These are phyloP conservation scores for Autographa pulchrina DNA, from an alignment of 2,888 invertebrate species.

Conservation along the genomic window DNA sequence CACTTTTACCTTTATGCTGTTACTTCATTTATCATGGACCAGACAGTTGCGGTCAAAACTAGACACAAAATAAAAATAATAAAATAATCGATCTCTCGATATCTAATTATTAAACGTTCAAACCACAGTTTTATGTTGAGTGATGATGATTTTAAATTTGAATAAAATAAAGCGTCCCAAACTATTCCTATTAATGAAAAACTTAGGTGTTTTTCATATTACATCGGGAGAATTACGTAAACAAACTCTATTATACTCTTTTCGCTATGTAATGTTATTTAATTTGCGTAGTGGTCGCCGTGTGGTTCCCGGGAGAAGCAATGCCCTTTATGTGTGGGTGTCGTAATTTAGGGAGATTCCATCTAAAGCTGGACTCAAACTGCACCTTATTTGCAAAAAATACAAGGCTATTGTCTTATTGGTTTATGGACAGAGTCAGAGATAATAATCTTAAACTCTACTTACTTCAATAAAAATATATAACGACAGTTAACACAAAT, in stretches of 20 bases:
- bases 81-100: not conserved
- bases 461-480: not conserved
- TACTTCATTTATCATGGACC: not conserved
- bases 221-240: not conserved
- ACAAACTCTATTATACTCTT: not conserved
- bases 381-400: not conserved
- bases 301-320: not conserved
- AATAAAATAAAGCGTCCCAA: too few relatives aligned
- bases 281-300: not conserved
- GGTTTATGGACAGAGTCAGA: not conserved
- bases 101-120: too few relatives aligned
- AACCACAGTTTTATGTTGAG: too few relatives aligned
- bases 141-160: too few relatives aligned
- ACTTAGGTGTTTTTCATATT: not conserved
- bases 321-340: not conserved
- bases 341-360: not conserved
- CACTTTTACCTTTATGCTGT: constrained; percentile 35
- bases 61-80: too few relatives aligned
- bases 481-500: not conserved
- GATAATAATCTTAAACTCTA: too few relatives aligned
- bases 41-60: not conserved
- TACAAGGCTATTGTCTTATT: not conserved
- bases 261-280: not conserved
- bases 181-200: too few relatives aligned
- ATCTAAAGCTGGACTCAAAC: not conserved